Base-by-base conservation (phyloP, 1,140 invertebrate species). In the Centruroides vittatus region DNA sequence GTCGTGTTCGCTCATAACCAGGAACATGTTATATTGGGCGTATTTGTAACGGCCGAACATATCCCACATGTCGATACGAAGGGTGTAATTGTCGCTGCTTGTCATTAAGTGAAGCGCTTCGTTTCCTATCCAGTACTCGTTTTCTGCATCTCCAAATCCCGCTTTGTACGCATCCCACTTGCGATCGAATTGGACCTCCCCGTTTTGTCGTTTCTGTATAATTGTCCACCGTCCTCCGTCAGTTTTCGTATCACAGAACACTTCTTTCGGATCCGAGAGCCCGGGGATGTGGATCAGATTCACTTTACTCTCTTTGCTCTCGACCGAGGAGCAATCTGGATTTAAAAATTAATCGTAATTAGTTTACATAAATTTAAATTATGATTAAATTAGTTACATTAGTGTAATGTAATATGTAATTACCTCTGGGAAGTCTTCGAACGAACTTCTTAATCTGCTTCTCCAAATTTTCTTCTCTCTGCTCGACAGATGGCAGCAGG, bases 191-290 rank as follows among this genome's bases (percentile, higher is more conserved):
- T 70, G 70, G 5, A 72, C 67, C 3, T 70, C 81, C 3, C 88
- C 89, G 67, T 93, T 87, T 64, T 80, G 80, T 3, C 91, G 81
- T 5, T 83, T 80, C 66, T 92, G 89, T 7, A 94, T 77, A 0
- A 90, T 80, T 4, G 88, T 91, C 84, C 86, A 92, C 0, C 88
- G 86, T 12, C 75, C 77, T 8, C 72, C 72, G 59, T 75, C 69
- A 5, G 71, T 69, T 36, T 74, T 70, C 61, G 84, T 78, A 46
- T 81, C 80, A 74, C 91, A 94, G 68, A 81, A 83, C 0, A 86
- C 84, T 67, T 86, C 75, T 12, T 89, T 70, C 0, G 88, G 85
- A 55, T 78, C 75, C 3, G 77, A 75, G 7, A 64, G 58, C 49
- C 80, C 79, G 1, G 78, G 80, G 7, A 87, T 86, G 55, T 83